phyloP scores from a whole-genome alignment of 2,888 invertebrate species.

The Tetrapedia diversipes region DNA sequence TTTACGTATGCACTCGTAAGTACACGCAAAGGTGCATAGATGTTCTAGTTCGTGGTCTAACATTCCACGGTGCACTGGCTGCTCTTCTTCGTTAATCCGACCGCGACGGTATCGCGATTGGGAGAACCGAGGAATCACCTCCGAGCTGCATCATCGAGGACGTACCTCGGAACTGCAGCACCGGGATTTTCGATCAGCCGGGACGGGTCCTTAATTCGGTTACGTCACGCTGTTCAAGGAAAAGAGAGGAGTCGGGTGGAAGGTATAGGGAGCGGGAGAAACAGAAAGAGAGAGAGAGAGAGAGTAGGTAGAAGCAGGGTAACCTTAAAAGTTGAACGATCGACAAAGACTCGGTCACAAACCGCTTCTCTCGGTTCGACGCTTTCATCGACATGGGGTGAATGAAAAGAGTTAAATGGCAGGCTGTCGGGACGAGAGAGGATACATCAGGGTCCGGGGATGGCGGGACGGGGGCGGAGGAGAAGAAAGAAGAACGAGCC shows the following conservation, averaged over 20 bases:
- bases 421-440: conserved; percentile 13
- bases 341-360: conserved; percentile 4
- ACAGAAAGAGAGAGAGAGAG: neutral
- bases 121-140: neutral
- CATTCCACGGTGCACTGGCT: neutral
- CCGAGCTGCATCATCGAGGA: neutral
- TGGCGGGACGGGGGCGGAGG: conserved; percentile 17
- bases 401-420: conserved; percentile 35
- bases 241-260: too few species aligned
- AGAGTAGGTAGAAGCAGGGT: conserved; percentile 10
- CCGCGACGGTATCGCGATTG: conserved; percentile 12
- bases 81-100: neutral
- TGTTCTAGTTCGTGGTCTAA: neutral
- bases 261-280: too few species aligned
- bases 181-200: conserved; percentile 11
- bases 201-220: conserved; percentile 28
- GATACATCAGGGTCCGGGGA: conserved; percentile 5
- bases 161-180: neutral
- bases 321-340: conserved; percentile 42
- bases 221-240: conserved; percentile 27
- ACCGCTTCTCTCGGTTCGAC: conserved; percentile 17
- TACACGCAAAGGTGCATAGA: too few species aligned
- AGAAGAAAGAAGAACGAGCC: conserved; percentile 35
- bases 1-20: too few species aligned
- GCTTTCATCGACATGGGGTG: conserved; percentile 13